Base-by-base conservation (phyloP, 1,140 invertebrate genomes). In the Zaprionus tsacasi region DNA sequence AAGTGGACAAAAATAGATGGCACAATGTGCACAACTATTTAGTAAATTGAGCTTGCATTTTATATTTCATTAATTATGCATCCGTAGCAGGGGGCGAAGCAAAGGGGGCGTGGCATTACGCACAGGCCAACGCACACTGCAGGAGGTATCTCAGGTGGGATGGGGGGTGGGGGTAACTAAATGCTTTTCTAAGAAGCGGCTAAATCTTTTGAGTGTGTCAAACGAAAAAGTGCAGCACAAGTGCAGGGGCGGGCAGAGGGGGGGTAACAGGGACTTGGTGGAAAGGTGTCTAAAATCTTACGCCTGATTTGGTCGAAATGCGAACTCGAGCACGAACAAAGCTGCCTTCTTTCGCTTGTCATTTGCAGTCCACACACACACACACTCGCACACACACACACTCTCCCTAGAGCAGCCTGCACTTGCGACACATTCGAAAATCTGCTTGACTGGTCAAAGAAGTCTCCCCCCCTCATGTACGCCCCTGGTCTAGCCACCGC, bases 11-110 rank as follows among this genome's bases (percentile, higher is more conserved):
- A 88, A 80, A 81, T 80, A 71, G 78, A 70, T 67, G 33, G 36
- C 50, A 64, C 50, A 64, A 50, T 52, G 55, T 71, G 76, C 82
- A 79, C 58, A 87, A 79, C 68, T 82, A 87, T 82, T 82, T 75
- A 43, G 66, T 12, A 72, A 85, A 79, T 82, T 77, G 60, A 43
- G 64, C 56, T 86, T 82, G 85, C 86, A 90, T 91, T 89, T 90
- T 82, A 90, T 86, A 91, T 67, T 82, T 91, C 57, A 91, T 90
- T 90, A 90, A 90, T 86, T 90, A 90, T 90, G 86, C 79, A 89
- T 50, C 45, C 45, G 4, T 79, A 85, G 66, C 79, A 81, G 43
- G 30, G 45, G 30, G 36, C 66, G 45, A n/a, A n/a, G n/a, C n/a
- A n/a, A n/a, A 21, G 43, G 30, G 45, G 30, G 36, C 66, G 45